Conservation (phyloP, 2,113 vertebrate genomes). For the Nothoprocta pentlandii region DNA sequence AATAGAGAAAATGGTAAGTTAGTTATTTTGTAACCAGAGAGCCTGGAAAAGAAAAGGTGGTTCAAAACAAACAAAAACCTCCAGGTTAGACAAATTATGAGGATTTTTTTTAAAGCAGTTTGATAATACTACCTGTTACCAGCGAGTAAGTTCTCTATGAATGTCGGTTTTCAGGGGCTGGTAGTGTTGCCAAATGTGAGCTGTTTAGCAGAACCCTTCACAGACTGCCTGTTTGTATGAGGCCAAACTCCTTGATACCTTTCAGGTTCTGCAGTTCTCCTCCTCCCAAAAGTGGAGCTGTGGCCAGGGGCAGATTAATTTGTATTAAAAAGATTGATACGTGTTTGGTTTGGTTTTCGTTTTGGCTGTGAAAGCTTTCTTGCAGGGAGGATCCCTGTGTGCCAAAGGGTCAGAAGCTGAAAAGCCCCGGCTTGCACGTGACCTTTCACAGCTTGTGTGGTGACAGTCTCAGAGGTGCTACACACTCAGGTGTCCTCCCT, state of each 20-base stretch:
- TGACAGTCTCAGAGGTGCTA: neutral
- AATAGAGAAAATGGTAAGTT: constrained; percentile 81
- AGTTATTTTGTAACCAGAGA: neutral
- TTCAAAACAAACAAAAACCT: neutral
- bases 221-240: neutral
- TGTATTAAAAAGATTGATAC: neutral
- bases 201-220: neutral
- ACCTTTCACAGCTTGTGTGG: neutral
- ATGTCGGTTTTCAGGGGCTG: neutral
- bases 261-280: neutral
- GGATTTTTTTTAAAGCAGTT: neutral
- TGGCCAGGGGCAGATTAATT: neutral
- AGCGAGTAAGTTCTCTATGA: neutral
- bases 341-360: neutral
- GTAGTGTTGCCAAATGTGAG: neutral
- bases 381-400: neutral
- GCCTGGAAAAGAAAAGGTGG: neutral
- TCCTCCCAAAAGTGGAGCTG: neutral
- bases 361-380: neutral
- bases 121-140: neutral
- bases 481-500: fast-evolving
- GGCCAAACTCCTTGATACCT: neutral
- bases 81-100: neutral
- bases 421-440: neutral
- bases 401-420: neutral